A percentile compares a stretch with the other conserved stretches of the same genome.
These are phyloP conservation scores for Lanistes nyassanus DNA, from an alignment of 1,140 invertebrate genomes.

Conservation along the genomic window DNA sequence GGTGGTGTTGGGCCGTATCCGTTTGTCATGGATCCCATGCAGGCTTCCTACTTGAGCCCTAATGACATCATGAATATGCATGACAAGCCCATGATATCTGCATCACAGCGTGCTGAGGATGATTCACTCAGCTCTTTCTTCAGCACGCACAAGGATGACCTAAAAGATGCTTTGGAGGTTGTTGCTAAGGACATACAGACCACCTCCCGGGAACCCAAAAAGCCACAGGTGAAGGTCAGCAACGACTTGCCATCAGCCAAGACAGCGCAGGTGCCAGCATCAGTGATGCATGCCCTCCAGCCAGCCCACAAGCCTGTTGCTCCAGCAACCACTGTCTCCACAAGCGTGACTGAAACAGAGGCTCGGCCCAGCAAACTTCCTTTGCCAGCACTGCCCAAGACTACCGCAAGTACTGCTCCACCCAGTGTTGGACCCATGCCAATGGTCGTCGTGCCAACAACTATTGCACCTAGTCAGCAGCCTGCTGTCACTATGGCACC, in stretches of 20 bases:
- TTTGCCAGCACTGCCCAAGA: conserved; percentile 9
- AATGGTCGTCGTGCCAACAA: conserved; percentile 12
- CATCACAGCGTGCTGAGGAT: background rate
- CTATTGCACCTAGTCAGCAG: background rate
- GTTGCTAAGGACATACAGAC: conserved; percentile 20
- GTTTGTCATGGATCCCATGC: background rate
- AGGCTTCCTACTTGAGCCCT: too few relatives aligned
- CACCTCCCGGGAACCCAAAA: background rate
- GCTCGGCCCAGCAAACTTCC: conserved; percentile 17
- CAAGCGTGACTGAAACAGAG: background rate
- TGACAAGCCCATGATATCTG: conserved; percentile 9
- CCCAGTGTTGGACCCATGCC: background rate
- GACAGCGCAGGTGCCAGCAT: background rate
- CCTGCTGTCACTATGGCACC: background rate
- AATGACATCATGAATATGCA: background rate
- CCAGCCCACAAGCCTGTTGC: background rate
- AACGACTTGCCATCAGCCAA: background rate
- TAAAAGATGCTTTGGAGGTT: conserved; percentile 23
- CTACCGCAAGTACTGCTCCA: background rate
- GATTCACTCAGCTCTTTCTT: conserved; percentile 8
- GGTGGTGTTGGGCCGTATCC: background rate
- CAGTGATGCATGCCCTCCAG: background rate
- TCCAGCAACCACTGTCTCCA: background rate
- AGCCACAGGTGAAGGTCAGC: background rate
- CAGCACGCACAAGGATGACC: conserved; percentile 3